Percentiles rank a stretch among this genome's conserved stretches.
phyloP scores from a whole-genome alignment of 2,888 invertebrate genomes.

The Scelioninae gen. 1 region DNA sequence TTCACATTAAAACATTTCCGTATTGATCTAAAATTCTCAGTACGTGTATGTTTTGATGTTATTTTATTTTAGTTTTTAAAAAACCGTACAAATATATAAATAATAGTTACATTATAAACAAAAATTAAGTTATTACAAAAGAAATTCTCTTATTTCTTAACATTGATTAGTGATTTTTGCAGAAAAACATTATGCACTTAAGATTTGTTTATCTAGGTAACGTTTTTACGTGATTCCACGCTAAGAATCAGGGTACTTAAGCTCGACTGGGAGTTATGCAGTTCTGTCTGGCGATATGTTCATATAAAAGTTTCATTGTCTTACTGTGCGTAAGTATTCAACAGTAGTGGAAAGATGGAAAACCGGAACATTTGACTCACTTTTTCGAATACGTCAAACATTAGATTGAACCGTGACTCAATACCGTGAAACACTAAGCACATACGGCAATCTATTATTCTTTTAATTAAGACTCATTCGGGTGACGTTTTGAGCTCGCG shows the following conservation, averaged over 20 bases:
- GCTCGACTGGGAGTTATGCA: constrained; percentile 57
- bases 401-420: constrained; percentile 27
- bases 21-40: too few relatives aligned
- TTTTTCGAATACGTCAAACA: constrained; percentile 55
- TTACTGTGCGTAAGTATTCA: constrained; percentile 54
- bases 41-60: too few relatives aligned
- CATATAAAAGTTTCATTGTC: constrained; percentile 59
- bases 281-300: constrained; percentile 45
- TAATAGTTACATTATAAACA: neutral
- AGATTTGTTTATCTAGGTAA: constrained; percentile 47
- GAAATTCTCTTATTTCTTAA: neutral
- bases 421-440: constrained; percentile 20
- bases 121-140: neutral
- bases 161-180: neutral
- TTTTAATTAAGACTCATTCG: constrained; percentile 43
- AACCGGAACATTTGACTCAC: constrained; percentile 77
- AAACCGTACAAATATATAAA: neutral
- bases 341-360: constrained; percentile 74
- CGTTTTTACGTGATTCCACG: constrained; percentile 40
- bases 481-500: constrained; percentile 19
- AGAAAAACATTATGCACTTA: neutral
- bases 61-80: too few relatives aligned
- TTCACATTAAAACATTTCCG: too few relatives aligned
- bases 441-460: constrained; percentile 28
- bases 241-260: constrained; percentile 32